Evolutionary conservation across 2,113 vertebrate species (phyloP).

Genomic region (Plecotus auritus): DNA sequence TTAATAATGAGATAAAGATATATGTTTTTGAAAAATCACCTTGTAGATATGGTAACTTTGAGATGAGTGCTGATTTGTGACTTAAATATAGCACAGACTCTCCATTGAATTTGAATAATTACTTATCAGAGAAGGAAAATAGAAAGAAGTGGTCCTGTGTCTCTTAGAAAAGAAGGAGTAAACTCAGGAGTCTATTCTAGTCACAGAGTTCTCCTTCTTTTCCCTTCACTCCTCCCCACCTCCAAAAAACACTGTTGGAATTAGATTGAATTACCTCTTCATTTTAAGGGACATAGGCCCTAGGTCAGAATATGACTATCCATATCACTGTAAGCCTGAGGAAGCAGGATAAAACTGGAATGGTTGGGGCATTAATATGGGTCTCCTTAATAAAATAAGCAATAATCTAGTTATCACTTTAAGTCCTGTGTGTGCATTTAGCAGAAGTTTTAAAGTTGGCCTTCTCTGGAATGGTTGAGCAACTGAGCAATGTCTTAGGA

Average conservation of each 20-base stretch:
- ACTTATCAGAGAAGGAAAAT: not conserved
- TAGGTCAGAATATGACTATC: not conserved
- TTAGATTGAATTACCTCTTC: not conserved
- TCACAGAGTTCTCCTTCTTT: not conserved
- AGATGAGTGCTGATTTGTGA: conserved; percentile 35
- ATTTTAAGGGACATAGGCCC: accelerated
- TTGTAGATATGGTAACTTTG: not conserved
- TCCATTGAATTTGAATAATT: conserved; percentile 1
- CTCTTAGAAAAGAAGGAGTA: not conserved
- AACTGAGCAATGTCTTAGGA: not conserved
- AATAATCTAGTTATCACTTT: not conserved
- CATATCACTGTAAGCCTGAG: not conserved
- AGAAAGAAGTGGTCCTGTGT: not conserved
- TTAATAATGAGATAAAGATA: conserved; percentile 59
- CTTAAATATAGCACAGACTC: not conserved
- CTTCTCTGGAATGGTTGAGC: accelerated
- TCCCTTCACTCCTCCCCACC: accelerated
- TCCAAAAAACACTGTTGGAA: not conserved
- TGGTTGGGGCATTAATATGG: not conserved
- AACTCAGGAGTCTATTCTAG: not conserved
- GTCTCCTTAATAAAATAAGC: not conserved
- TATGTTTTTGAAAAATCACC: conserved; percentile 44
- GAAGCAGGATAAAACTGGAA: not conserved
- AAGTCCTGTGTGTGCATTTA: not conserved
- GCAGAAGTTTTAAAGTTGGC: not conserved